phyloP scores from a whole-genome alignment of 2,113 vertebrate genomes.

The Laterallus jamaicensis region DNA sequence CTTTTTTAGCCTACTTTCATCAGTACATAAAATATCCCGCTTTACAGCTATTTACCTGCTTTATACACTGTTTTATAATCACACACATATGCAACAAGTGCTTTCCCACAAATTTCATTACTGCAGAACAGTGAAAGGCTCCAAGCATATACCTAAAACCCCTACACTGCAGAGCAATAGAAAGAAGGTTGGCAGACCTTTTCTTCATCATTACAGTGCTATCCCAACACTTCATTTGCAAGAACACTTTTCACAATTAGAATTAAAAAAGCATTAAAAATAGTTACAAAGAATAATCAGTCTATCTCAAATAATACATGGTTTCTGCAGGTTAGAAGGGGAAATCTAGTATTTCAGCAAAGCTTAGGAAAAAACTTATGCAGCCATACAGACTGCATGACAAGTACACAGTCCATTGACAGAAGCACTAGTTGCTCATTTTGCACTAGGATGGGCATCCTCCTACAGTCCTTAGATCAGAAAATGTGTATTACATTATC shows the following conservation, averaged over 20 bases:
- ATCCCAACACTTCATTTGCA: background rate
- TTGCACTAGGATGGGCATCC: background rate
- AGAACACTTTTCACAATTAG: background rate
- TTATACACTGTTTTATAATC: background rate
- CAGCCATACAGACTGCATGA: background rate
- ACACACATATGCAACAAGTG: background rate
- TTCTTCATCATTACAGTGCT: background rate
- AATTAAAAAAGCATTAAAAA: background rate
- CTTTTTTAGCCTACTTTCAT: background rate
- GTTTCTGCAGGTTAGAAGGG: background rate
- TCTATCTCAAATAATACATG: background rate
- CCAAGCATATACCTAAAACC: background rate
- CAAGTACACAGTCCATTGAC: background rate
- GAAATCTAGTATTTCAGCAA: background rate
- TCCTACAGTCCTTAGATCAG: background rate
- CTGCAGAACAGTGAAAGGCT: background rate
- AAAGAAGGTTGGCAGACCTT: background rate
- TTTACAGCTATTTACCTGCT: background rate
- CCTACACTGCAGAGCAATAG: background rate
- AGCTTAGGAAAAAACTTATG: background rate
- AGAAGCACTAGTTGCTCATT: background rate
- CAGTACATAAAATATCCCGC: background rate
- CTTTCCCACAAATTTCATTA: background rate
- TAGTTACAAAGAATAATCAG: background rate
- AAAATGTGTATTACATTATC: background rate